Base-by-base conservation (phyloP, 2,113 vertebrate species). In the Eulacestoma nigropectus region DNA sequence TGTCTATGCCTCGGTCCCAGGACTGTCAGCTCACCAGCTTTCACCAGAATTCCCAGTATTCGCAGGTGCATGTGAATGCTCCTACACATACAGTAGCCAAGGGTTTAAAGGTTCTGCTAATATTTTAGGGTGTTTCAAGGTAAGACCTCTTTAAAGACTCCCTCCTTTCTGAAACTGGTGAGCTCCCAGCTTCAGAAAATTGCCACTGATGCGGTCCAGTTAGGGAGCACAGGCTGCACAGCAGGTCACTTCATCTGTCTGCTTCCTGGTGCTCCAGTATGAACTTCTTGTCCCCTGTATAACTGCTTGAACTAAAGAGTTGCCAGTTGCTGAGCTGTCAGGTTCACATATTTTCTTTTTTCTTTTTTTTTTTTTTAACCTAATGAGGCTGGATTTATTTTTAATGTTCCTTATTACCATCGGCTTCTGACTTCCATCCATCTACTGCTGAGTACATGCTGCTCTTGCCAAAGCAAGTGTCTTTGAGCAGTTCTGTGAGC, bases 331-430 rank as follows among this genome's bases (percentile, higher is more conserved):
- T 85, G 63, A 87, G 53, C 82, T 91, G 75, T 85, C 70, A 72
- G 44, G 22, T 94, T 81, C 73, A 59, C 10, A 1, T 42, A 6
- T 37, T 87, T 60, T 22, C 13, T 26, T 49, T 64, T 55, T 42
- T 29, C 15, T 52, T 39, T 14, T 56, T 47, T 52, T 29, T 33
- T 69, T 68, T 85, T 67, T 56, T 60, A 84, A 63, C 53, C 62
- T 96, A 79, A 96, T 91, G 76, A 96, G 62, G 37, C 87, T 89
- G 67, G 87, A 96, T 95, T 96, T 95, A 94, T 96, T 95, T 96
- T 91, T 96, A 94, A 87, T 8, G 0, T 55, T 82, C 46, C 74
- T 73, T 94, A 76, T 95, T 96, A 85, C 84, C 59, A 62, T 59
- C 63, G 18, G 2, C 87, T 85, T 91, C 87, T 94, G 87, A 79